phyloP scores from a whole-genome alignment of 2,888 invertebrate species.

The Ariolimax columbianus region DNA sequence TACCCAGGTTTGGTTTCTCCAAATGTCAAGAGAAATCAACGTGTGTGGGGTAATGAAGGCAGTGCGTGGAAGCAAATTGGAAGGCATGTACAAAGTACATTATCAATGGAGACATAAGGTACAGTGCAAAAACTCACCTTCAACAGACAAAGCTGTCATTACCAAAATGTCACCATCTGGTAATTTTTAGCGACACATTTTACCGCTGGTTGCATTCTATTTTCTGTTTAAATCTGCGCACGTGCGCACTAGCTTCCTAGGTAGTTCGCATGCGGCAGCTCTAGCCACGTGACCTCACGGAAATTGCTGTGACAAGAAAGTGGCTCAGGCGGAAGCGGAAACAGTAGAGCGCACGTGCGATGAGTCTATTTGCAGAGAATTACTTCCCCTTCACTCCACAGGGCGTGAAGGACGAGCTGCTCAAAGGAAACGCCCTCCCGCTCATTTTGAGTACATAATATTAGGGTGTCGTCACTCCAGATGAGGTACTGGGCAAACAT shows the following conservation, averaged over 20 bases:
- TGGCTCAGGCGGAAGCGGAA: slow-evolving; percentile 46
- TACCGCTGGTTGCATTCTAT: not conserved
- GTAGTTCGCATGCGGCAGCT: slow-evolving; percentile 28
- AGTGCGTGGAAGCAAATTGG: not conserved
- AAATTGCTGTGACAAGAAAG: slow-evolving; percentile 51
- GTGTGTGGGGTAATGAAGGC: slow-evolving; percentile 16
- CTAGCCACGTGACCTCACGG: slow-evolving; percentile 37
- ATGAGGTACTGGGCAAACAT: not conserved
- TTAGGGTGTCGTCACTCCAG: not conserved
- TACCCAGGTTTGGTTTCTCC: not conserved
- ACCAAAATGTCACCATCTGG: slow-evolving; percentile 12
- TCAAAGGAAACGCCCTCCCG: slow-evolving; percentile 22
- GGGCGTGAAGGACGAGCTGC: slow-evolving; percentile 11
- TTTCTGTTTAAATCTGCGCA: not conserved
- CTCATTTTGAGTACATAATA: slow-evolving; percentile 7
- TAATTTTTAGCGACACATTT: slow-evolving; percentile 30
- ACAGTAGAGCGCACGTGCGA: slow-evolving; percentile 31
- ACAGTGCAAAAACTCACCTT: not conserved
- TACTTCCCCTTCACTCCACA: slow-evolving; percentile 32
- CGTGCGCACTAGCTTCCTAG: slow-evolving; percentile 30
- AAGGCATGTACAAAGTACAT: not conserved
- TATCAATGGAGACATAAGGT: slow-evolving; percentile 3
- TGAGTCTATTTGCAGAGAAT: slow-evolving; percentile 50
- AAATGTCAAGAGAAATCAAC: not conserved
- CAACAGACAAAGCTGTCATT: slow-evolving; percentile 9